Evolutionary conservation across 2,888 invertebrate species (phyloP).

Genomic region (Callyntrura guangdongensis): DNA sequence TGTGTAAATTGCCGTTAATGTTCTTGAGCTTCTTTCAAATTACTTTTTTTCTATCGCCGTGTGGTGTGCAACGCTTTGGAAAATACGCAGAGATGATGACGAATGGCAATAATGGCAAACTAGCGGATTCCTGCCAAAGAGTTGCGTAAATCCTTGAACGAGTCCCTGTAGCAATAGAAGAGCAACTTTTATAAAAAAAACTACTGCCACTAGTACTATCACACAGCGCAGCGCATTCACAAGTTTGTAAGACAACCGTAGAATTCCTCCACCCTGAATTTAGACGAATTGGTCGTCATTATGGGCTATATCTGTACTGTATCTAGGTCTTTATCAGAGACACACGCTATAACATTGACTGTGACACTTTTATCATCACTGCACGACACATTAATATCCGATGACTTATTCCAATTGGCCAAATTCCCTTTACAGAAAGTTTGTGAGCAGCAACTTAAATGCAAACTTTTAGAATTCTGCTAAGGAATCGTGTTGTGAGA

Average conservation of each 20-base stretch:
- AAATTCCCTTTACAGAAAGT: slow-evolving; percentile 47
- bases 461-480: not conserved
- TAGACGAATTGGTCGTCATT: not conserved
- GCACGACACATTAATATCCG: slow-evolving; percentile 51
- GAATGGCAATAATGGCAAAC: not conserved
- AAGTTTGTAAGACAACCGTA: too few relatives aligned
- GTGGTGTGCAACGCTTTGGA: not conserved
- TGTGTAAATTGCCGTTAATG: slow-evolving; percentile 25
- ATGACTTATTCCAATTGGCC: slow-evolving; percentile 67
- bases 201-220: too few relatives aligned
- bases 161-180: not conserved
- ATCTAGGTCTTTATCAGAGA: slow-evolving; percentile 1
- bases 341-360: slow-evolving; percentile 45
- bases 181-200: too few relatives aligned
- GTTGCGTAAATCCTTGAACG: not conserved
- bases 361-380: slow-evolving; percentile 65
- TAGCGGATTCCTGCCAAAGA: not conserved
- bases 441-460: not conserved
- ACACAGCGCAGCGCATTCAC: too few relatives aligned
- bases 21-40: not conserved
- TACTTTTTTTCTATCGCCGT: not conserved
- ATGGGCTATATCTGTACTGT: not conserved
- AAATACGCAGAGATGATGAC: not conserved
- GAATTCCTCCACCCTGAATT: too few relatives aligned
- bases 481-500: not conserved